phyloP scores from a whole-genome alignment of 1,140 invertebrate genomes.

The Andrena cerasifolii region DNA sequence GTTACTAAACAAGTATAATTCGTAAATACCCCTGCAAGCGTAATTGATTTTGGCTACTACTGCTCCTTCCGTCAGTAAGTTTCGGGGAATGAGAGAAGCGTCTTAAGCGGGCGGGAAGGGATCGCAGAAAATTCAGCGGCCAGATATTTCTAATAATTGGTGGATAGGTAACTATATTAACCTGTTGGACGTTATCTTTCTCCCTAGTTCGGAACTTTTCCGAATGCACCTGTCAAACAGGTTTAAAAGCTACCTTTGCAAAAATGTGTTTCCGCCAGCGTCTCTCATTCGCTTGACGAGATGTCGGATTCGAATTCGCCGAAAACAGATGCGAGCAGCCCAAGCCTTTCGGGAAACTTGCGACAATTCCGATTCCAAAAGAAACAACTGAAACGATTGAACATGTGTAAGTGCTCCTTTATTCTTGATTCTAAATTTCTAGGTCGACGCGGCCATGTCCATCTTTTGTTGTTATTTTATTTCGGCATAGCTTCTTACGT shows the following conservation, averaged over 20 bases:
- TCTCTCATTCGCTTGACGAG: conserved; percentile 62
- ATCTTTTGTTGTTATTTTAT: conserved; percentile 30
- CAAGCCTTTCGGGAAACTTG: conserved; percentile 69
- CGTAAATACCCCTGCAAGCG: neutral
- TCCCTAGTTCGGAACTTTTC: conserved; percentile 42
- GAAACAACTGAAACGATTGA: conserved; percentile 70
- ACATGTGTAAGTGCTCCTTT: conserved; percentile 74
- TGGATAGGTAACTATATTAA: conserved; percentile 41
- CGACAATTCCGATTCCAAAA: conserved; percentile 78
- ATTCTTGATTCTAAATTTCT: neutral
- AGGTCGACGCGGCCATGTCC: conserved; percentile 17
- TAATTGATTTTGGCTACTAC: neutral
- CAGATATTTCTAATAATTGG: conserved; percentile 4
- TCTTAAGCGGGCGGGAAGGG: neutral
- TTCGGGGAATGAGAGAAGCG: neutral
- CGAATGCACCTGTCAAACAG: conserved; percentile 62
- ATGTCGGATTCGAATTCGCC: conserved; percentile 76
- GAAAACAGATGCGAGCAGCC: conserved; percentile 69
- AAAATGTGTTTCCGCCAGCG: conserved; percentile 58
- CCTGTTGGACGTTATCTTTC: conserved; percentile 27
- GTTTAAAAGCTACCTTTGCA: conserved; percentile 51
- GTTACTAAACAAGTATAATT: neutral
- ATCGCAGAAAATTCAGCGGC: neutral
- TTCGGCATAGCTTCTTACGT: conserved; percentile 3
- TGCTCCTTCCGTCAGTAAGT: neutral